Evolutionary conservation across 2,888 invertebrate genomes (phyloP), one percentile per base, ranked within the genome.

Genomic region (Lasius fuliginosus): DNA sequence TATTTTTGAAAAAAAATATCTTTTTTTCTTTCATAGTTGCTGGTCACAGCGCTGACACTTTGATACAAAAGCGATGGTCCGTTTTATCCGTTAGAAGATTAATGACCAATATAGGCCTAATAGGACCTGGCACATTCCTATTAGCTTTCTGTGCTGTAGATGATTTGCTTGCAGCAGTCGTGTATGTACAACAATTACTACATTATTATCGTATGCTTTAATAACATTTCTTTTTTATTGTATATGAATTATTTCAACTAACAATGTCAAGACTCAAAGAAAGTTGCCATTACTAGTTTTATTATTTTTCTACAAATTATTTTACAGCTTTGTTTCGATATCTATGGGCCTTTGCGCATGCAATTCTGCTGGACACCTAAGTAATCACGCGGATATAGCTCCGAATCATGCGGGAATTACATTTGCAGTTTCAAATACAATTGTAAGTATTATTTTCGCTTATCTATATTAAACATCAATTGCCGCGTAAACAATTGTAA

Each of bases 351-450:
- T 97, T 84, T 97, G 97, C 93, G 97, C 97, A 0, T 97, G 97
- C 92, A 97, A 97, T 93, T 97, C 97, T 53, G 97, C 97, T 18
- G 97, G 97, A 23, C 97, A 97, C 94, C 95, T 97, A 53, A 97
- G 97, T 92, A 97, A 97, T 93, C 97, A 97, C 93, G 97, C 97
- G 5, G 97, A 97, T 92, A 96, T 97, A 40, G 97, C 97, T 0
- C 97, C 97, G 0, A 97, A 97, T 95, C 97, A 97, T 94, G 97
- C 97, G 1, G 97, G 97, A 40, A 96, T 97, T 76, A 97, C 97
- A 27, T 97, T 97, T 94, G 97, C 97, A 46, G 96, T 97, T 87
- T 97, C 97, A 58, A 97, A 97, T 92, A 97, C 97, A 9, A 95
- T 97, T 89, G 97, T 96, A 94, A 0, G 86, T 75, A 75, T 56